Conservation (phyloP, 2,888 invertebrate genomes). For the Diploptera punctata region DNA sequence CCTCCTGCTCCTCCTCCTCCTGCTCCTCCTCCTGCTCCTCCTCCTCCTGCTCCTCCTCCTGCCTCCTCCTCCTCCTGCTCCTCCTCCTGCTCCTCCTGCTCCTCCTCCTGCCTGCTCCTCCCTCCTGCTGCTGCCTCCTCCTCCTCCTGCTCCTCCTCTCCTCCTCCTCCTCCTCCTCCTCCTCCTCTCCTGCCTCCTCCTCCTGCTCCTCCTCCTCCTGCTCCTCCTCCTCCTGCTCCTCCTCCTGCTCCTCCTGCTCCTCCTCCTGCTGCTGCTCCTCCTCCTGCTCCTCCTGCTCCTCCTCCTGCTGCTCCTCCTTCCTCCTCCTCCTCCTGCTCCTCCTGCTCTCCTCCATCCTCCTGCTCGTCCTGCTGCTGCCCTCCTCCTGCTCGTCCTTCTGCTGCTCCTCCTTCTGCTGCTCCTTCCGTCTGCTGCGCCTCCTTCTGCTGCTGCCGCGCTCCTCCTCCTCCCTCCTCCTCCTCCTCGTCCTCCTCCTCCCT, state of each 20-base stretch:
- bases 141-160: constrained; percentile 40
- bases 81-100: not conserved
- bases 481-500: not conserved
- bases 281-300: constrained; percentile 40
- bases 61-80: constrained; percentile 8
- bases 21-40: not conserved
- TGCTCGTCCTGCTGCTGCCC: constrained; percentile 30
- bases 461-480: not conserved
- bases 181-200: constrained; percentile 43
- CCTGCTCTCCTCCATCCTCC: too few species aligned
- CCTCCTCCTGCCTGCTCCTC: too few species aligned
- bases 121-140: constrained; percentile 44
- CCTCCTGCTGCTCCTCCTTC: constrained; percentile 40
- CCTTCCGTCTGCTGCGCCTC: not conserved
- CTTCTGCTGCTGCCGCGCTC: not conserved
- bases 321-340: not conserved
- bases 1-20: not conserved
- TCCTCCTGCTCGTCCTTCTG: not conserved
- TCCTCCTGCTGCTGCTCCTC: constrained; percentile 1
- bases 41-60: too few species aligned
- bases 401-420: not conserved
- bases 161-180: not conserved
- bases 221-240: constrained; percentile 34
- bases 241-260: constrained; percentile 31
- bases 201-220: constrained; percentile 41